phyloP scores from a whole-genome alignment of 2,888 invertebrate genomes.

The Pogonocherus hispidulus region DNA sequence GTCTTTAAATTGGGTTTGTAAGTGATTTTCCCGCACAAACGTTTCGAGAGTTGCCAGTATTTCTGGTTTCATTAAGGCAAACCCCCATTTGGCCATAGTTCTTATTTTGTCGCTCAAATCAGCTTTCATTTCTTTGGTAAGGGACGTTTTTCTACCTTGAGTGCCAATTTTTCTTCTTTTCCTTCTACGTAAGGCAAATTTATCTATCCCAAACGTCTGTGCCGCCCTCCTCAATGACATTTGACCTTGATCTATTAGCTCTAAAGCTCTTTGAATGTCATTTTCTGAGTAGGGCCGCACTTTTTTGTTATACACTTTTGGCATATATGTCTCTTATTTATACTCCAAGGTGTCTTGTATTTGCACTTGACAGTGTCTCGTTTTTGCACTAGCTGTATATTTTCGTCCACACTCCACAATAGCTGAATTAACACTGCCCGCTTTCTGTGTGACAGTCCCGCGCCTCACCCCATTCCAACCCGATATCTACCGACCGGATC shows the following conservation, averaged over 20 bases:
- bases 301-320: not conserved
- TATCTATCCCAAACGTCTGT: not conserved
- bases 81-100: constrained; percentile 27
- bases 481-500: too few relatives aligned
- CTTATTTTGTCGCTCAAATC: constrained; percentile 12
- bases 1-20: not conserved
- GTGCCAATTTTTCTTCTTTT: not conserved
- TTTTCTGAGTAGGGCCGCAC: not conserved
- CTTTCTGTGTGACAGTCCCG: too few relatives aligned
- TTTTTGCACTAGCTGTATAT: too few relatives aligned
- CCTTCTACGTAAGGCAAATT: not conserved
- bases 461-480: too few relatives aligned
- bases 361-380: not conserved
- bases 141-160: constrained; percentile 11
- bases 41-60: constrained; percentile 12
- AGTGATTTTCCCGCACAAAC: not conserved
- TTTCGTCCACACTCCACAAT: too few relatives aligned
- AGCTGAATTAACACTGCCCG: too few relatives aligned
- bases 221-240: not conserved
- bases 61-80: constrained; percentile 19
- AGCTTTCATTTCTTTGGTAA: constrained; percentile 11
- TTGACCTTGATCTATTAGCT: not conserved
- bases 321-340: not conserved
- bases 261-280: not conserved
- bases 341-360: not conserved